Percentiles rank a stretch among this genome's conserved stretches.
Evolutionary conservation across 2,797 vertebrate genomes (phyloP).

Genomic region (Sciurus vulgaris): DNA sequence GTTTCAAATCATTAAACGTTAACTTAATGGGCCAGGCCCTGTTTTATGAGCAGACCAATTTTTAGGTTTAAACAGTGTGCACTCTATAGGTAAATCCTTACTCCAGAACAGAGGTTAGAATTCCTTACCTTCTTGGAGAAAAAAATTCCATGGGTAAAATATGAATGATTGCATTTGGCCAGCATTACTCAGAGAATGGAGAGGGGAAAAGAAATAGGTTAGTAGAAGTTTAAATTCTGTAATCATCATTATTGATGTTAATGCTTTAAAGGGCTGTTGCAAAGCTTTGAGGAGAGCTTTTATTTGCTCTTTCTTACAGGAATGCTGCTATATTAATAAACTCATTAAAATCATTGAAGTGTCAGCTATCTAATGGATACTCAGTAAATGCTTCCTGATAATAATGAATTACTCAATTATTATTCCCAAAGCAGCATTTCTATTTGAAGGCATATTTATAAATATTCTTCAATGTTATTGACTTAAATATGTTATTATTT

Average conservation of each 20-base stretch:
- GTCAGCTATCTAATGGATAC: neutral
- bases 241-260: neutral
- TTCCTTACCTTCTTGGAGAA: conserved; percentile 10
- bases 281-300: neutral
- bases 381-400: conserved; percentile 14
- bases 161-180: neutral
- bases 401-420: conserved; percentile 3
- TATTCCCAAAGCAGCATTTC: conserved; percentile 25
- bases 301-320: neutral
- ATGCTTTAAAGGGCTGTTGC: neutral
- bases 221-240: neutral
- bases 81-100: conserved; percentile 28
- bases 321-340: conserved; percentile 13
- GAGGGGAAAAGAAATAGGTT: neutral
- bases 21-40: conserved; percentile 39
- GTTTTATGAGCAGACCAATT: conserved; percentile 31
- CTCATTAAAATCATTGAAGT: neutral
- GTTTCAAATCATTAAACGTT: conserved; percentile 56
- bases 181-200: neutral
- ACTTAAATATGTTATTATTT: neutral
- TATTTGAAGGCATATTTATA: conserved; percentile 29
- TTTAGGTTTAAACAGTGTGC: conserved; percentile 49
- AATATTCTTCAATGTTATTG: neutral
- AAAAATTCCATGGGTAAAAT: conserved; percentile 13
- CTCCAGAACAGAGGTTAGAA: neutral